Conservation (phyloP, 2,113 vertebrate species). For the Rhineura floridana region DNA sequence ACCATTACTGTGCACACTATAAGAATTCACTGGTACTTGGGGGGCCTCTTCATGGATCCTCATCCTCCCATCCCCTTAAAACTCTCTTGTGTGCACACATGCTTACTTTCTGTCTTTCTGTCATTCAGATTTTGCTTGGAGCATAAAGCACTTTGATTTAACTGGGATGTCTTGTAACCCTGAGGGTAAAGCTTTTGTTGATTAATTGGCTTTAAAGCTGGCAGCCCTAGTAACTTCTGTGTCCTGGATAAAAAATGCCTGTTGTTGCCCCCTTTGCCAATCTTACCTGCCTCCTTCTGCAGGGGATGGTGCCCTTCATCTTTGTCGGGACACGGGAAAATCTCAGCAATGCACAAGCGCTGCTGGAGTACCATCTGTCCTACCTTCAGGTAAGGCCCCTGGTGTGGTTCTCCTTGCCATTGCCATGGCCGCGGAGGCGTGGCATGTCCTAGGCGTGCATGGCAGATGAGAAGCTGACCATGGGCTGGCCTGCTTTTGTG, state of each 20-base stretch:
- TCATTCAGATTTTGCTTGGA: background rate
- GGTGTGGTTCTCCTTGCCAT: background rate
- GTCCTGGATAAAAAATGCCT: background rate
- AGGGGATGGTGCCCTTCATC: constrained; percentile 93
- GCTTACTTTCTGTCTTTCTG: background rate
- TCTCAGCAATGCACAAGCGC: constrained; percentile 91
- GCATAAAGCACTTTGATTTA: background rate
- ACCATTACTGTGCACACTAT: no score
- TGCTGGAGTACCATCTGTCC: constrained; percentile 91
- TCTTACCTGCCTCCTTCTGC: background rate
- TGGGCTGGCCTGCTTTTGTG: background rate
- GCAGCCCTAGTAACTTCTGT: background rate
- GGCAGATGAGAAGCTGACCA: background rate
- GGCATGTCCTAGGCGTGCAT: no score
- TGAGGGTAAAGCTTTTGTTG: background rate
- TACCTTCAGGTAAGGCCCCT: constrained; percentile 84
- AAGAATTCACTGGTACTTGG: background rate
- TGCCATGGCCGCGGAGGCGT: background rate
- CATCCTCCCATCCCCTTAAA: background rate
- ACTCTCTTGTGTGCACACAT: no score
- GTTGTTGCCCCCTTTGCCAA: background rate
- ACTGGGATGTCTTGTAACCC: background rate
- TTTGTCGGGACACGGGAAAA: constrained; percentile 94
- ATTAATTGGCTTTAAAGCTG: background rate
- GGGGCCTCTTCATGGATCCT: background rate